Conservation (phyloP, 1,140 invertebrate species). For the Heterodera schachtii region DNA sequence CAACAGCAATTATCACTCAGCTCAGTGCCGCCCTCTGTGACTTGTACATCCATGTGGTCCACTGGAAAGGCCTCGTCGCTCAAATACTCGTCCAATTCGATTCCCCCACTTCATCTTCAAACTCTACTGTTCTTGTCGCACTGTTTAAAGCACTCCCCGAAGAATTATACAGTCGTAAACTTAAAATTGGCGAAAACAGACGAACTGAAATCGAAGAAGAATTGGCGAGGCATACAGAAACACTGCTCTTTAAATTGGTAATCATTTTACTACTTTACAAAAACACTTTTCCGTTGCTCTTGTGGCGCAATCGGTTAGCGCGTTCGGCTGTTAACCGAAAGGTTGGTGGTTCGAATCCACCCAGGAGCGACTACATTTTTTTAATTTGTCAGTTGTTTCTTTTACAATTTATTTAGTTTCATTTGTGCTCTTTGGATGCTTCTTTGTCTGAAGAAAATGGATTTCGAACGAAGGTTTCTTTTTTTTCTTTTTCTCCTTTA, state of each 20-base stretch:
- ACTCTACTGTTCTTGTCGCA: conserved; percentile 76
- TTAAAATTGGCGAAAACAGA: conserved; percentile 86
- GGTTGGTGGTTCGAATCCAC: conserved; percentile 65
- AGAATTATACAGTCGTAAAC: conserved; percentile 81
- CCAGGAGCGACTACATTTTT: conserved; percentile 52
- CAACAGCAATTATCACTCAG: conserved; percentile 68
- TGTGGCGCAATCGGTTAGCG: conserved; percentile 56
- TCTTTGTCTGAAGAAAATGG: neutral
- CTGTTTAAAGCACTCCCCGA: conserved; percentile 91
- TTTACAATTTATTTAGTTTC: conserved; percentile 29
- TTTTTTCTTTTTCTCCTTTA: conserved; percentile 20
- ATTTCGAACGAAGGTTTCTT: neutral
- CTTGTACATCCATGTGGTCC: conserved; percentile 86
- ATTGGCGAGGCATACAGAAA: conserved; percentile 70
- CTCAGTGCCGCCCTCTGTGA: conserved; percentile 88
- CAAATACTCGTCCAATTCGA: conserved; percentile 77
- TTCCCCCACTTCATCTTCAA: conserved; percentile 24
- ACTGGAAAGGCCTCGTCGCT: conserved; percentile 84
- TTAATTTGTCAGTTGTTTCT: neutral
- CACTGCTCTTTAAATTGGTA: conserved; percentile 76
- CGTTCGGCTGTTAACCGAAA: conserved; percentile 66
- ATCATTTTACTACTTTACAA: conserved; percentile 39
- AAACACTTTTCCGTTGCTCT: neutral
- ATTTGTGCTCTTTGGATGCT: conserved; percentile 26
- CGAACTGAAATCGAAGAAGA: conserved; percentile 80